Evolutionary conservation across 2,113 vertebrate genomes (phyloP).

Genomic region (Cyrtonyx montezumae): DNA sequence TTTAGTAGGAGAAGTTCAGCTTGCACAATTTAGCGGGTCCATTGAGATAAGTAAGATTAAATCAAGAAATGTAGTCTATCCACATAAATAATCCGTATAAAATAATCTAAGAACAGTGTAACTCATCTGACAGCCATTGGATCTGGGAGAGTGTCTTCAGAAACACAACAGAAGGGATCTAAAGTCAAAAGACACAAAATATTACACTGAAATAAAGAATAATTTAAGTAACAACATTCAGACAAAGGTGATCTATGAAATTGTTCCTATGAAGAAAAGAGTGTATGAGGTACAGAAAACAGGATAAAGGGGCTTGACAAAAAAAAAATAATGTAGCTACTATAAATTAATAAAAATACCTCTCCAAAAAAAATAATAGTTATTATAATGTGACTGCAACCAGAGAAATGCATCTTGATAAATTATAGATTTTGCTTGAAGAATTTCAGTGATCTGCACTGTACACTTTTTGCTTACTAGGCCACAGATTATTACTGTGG

Average conservation of each 20-base stretch:
- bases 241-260: not conserved
- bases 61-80: not conserved
- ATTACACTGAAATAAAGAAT: not conserved
- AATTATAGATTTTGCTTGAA: slow-evolving; percentile 4
- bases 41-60: not conserved
- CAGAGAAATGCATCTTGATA: not conserved
- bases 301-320: not conserved
- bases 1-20: not conserved
- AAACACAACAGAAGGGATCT: not conserved
- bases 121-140: not conserved
- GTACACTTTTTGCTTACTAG: not conserved
- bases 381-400: not conserved
- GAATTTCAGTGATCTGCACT: not conserved
- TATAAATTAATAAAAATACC: not conserved
- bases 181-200: not conserved
- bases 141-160: not conserved
- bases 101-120: not conserved
- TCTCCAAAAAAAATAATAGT: not conserved
- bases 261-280: not conserved
- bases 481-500: not conserved
- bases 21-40: not conserved
- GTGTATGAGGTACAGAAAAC: not conserved
- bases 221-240: not conserved
- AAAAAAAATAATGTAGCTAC: not conserved
- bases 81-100: not conserved